Conservation (phyloP, 2,797 vertebrate species). For the Catamblyrhynchus diadema region DNA sequence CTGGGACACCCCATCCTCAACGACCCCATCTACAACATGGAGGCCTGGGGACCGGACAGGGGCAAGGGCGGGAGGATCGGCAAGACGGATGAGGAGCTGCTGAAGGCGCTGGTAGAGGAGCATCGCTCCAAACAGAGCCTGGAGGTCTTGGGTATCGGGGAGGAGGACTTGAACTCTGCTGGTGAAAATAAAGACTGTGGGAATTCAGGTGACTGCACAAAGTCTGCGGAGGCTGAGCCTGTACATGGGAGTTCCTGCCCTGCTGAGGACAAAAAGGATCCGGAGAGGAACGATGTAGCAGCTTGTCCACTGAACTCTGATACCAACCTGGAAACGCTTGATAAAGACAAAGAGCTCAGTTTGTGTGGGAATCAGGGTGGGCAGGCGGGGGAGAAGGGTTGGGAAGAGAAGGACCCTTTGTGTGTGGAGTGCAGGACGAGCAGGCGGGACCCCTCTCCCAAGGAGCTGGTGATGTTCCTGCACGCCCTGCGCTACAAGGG, state of each 20-base stretch:
- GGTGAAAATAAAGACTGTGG: not conserved
- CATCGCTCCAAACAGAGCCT: constrained; percentile 86
- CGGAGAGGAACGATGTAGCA: fast-evolving
- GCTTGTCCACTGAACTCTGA: not conserved
- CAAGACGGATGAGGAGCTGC: constrained; percentile 86
- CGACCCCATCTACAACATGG: constrained; percentile 93
- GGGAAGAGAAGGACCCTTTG: constrained; percentile 78
- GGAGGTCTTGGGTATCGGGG: constrained; percentile 78
- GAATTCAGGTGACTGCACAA: not conserved
- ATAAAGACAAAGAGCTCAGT: not conserved
- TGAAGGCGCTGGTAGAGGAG: constrained; percentile 86
- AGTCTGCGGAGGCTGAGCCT: not conserved
- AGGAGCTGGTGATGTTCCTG: constrained; percentile 94
- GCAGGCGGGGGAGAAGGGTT: fast-evolving
- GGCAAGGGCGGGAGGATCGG: constrained; percentile 85
- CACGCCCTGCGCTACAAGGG: constrained; percentile 94
- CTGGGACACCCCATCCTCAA: constrained; percentile 93
- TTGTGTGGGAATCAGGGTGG: not conserved
- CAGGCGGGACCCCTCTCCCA: constrained; percentile 86
- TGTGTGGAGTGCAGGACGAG: constrained; percentile 87
- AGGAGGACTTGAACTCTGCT: constrained; percentile 51
- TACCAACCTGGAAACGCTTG: not conserved
- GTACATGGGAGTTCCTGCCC: not conserved
- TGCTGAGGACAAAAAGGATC: not conserved
- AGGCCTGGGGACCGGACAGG: constrained; percentile 87